phyloP scores from a whole-genome alignment of 2,797 vertebrate genomes.

The Loris lydekkerianus region DNA sequence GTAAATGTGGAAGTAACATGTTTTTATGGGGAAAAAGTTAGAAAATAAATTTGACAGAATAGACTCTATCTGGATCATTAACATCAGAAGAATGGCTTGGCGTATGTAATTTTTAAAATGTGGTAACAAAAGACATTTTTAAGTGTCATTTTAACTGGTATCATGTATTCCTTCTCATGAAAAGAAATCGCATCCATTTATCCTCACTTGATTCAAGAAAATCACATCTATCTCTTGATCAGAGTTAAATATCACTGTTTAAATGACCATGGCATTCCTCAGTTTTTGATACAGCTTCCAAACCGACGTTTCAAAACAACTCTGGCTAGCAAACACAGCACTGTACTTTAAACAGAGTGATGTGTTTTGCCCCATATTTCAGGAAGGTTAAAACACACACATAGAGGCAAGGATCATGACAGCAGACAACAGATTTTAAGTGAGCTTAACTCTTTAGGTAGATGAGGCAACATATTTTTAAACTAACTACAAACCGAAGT shows the following conservation, averaged over 20 bases:
- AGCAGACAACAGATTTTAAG: neutral
- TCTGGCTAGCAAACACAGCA: constrained; percentile 67
- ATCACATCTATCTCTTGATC: constrained; percentile 63
- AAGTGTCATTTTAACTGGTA: constrained; percentile 36
- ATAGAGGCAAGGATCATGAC: constrained; percentile 18
- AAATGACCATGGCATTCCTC: constrained; percentile 71
- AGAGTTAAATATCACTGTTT: constrained; percentile 56
- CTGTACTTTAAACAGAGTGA: constrained; percentile 56
- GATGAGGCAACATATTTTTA: constrained; percentile 58
- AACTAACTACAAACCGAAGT: constrained; percentile 68
- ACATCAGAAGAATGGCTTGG: constrained; percentile 29
- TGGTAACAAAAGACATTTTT: constrained; percentile 60
- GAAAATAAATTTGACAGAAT: constrained; percentile 74
- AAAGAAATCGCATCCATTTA: constrained; percentile 9
- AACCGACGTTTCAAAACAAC: constrained; percentile 79
- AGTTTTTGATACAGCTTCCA: constrained; percentile 69
- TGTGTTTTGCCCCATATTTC: constrained; percentile 40
- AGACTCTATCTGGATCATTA: constrained; percentile 73
- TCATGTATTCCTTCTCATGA: constrained; percentile 44
- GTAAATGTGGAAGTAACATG: constrained; percentile 73
- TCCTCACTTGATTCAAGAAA: constrained; percentile 51
- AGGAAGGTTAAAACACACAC: constrained; percentile 64
- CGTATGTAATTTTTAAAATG: constrained; percentile 44
- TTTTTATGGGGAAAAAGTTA: constrained; percentile 72
- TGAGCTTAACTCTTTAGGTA: constrained; percentile 62